Percentiles rank a stretch among this genome's conserved stretches.
Conservation (phyloP, 1,140 invertebrate species). For the Vanessa atalanta region DNA sequence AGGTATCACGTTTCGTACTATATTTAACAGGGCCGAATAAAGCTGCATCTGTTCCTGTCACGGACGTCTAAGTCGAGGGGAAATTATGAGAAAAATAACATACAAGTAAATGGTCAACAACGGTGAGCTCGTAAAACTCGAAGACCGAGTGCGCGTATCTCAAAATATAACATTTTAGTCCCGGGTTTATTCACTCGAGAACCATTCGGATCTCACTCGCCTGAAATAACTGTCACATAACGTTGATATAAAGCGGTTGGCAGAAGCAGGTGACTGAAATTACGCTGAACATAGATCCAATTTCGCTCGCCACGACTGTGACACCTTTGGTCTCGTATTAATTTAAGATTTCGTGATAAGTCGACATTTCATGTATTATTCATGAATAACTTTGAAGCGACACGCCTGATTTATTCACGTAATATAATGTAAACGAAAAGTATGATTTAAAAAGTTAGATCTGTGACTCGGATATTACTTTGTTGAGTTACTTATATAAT, state of each 20-base stretch:
- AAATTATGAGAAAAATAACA: conserved; percentile 3
- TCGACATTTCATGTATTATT: conserved; percentile 24
- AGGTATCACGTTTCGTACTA: background rate
- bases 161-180: conserved; percentile 59
- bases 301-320: conserved; percentile 44
- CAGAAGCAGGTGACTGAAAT: conserved; percentile 53
- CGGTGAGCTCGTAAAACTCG: conserved; percentile 16
- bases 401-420: conserved; percentile 5
- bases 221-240: conserved; percentile 71
- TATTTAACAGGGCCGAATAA: background rate
- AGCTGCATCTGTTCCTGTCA: background rate
- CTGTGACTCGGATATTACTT: conserved; percentile 9
- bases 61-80: background rate
- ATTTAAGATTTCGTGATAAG: conserved; percentile 33
- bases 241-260: conserved; percentile 62
- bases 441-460: conserved; percentile 9
- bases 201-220: conserved; percentile 53
- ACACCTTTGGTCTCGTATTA: conserved; percentile 36
- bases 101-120: conserved; percentile 9
- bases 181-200: conserved; percentile 63
- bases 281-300: conserved; percentile 46
- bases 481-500: background rate
- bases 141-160: conserved; percentile 19
- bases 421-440: conserved; percentile 11
- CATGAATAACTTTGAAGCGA: conserved; percentile 12